Evolutionary conservation across 2,797 vertebrate species (phyloP), one percentile per base, ranked within the genome.

Genomic region (Mallotus villosus): DNA sequence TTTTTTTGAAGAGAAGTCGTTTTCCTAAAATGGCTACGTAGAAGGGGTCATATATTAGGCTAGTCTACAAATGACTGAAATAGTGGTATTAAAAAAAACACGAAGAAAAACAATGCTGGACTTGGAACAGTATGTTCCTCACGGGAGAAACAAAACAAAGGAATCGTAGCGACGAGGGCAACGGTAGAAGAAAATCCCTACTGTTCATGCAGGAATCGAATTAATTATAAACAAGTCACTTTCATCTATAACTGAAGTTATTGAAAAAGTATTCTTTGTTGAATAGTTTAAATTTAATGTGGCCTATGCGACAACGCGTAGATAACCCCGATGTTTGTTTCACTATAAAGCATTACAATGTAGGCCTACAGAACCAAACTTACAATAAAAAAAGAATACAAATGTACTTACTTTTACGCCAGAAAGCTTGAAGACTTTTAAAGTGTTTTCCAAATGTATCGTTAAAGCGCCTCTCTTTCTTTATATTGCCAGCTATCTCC

Each of bases 91-190:
- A 5, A 63, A 0, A 41, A 41, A 41, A 41, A 41, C 12, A 46
- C 3, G 19, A 1, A 6, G 16, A 55, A n/a, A n/a, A 17, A 55
- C 51, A 55, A n/a, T 55, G 1, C 7, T n/a, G 17, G 51, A 17
- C 51, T 53, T 53, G 25, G 16, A 53, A 51, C 46, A 66, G 21
- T 17, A 37, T 51, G 64, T 51, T 21, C 34, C 11, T 5, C n/a
- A 59, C 41, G 21, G 34, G n/a, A n/a, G 17, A 16, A 53, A 67
- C 25, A 25, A 67, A 67, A 55, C 46, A 53, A 66, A 66, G 64
- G 21, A 24, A 24, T 24, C 14, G 19, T 67, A 25, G 64, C 51
- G 51, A n/a, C 19, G 19, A 55, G 19, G 51, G 2, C 4, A 55
- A 55, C 41, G 9, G 11, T 46, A 46, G 41, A 46, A 46, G 9